phyloP scores from a whole-genome alignment of 2,797 vertebrate genomes.

The Ficedula albicollis region DNA sequence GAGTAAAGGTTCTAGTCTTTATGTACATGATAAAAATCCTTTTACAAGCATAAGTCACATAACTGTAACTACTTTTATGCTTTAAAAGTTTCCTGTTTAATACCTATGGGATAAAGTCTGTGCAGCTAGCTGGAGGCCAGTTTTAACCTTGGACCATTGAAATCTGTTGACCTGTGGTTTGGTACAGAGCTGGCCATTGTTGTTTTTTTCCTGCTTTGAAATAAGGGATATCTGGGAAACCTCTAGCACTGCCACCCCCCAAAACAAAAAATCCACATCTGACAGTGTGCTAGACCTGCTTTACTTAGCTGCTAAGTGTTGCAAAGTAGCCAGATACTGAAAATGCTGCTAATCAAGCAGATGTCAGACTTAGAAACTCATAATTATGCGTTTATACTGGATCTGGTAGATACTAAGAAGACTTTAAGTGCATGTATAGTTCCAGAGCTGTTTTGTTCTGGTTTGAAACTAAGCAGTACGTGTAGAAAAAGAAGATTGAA shows the following conservation, averaged over 20 bases:
- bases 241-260: neutral
- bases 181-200: slow-evolving; percentile 45
- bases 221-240: slow-evolving; percentile 34
- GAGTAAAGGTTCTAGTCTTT: slow-evolving; percentile 4
- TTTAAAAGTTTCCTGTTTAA: slow-evolving; percentile 48
- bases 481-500: neutral
- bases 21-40: neutral
- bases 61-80: slow-evolving; percentile 27
- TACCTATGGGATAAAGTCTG: slow-evolving; percentile 40
- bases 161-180: slow-evolving; percentile 51
- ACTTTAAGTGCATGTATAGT: neutral
- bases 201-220: slow-evolving; percentile 33
- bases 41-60: slow-evolving; percentile 2
- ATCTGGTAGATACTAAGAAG: neutral
- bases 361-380: neutral
- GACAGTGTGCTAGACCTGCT: neutral
- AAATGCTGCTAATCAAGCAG: neutral
- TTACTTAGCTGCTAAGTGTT: neutral
- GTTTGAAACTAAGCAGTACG: neutral
- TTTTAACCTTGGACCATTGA: slow-evolving; percentile 45
- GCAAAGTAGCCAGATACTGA: neutral
- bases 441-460: neutral
- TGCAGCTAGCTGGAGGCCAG: slow-evolving; percentile 13
- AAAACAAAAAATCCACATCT: neutral
- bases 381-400: neutral